Percentiles rank a stretch among this genome's conserved stretches.
Evolutionary conservation across 2,888 invertebrate genomes (phyloP).

Genomic region (Ganaspis brasiliensis): DNA sequence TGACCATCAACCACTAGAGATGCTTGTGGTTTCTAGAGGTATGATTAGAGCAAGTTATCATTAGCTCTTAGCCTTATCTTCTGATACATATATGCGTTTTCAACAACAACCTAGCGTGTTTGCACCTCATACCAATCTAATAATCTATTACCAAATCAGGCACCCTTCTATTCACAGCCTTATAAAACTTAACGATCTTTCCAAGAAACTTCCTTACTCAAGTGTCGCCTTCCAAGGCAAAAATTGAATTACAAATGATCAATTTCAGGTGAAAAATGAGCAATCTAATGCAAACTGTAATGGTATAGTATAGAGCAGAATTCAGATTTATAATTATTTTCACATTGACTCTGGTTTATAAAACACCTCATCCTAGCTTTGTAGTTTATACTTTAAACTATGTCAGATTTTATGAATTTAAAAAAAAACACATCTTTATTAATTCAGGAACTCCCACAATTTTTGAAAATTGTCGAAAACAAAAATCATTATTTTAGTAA

Average conservation of each 20-base stretch:
- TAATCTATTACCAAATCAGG: conserved; percentile 13
- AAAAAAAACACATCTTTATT: too few relatives aligned
- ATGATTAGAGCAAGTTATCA: conserved; percentile 29
- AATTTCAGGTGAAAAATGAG: background rate
- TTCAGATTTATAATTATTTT: too few relatives aligned
- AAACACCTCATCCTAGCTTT: too few relatives aligned
- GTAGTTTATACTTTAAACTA: too few relatives aligned
- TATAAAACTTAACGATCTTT: background rate
- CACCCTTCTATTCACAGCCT: background rate
- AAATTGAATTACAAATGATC: background rate
- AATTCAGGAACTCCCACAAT: too few relatives aligned
- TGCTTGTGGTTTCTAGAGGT: conserved; percentile 17
- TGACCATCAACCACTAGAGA: conserved; percentile 32
- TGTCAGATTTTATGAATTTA: too few relatives aligned
- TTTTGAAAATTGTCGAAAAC: too few relatives aligned
- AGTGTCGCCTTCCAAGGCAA: background rate
- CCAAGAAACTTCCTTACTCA: background rate
- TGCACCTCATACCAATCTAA: background rate
- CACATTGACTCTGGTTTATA: too few relatives aligned
- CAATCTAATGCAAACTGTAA: too few relatives aligned
- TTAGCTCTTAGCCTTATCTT: conserved; percentile 27
- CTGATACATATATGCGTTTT: background rate
- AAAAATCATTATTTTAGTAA: too few relatives aligned
- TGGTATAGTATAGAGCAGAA: too few relatives aligned
- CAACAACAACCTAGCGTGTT: conserved; percentile 20